Conservation (phyloP, 1,140 invertebrate species). For the Eciton burchellii region DNA sequence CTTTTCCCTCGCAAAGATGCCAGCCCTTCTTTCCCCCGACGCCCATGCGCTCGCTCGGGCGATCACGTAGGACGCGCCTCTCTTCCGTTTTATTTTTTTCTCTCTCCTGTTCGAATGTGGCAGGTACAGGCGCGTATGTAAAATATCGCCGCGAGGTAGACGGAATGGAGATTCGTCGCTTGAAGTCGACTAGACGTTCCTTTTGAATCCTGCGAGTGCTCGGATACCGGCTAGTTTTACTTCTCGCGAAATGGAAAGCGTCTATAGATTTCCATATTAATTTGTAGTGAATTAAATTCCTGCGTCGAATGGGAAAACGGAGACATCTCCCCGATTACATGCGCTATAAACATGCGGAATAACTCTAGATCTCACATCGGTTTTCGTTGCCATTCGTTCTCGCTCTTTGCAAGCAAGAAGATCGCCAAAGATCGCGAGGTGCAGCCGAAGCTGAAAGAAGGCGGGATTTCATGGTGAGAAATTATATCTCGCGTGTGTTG, state of each 20-base stretch:
- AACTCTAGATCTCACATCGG: no score
- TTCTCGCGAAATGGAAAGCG: neutral
- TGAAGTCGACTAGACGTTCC: conserved; percentile 5
- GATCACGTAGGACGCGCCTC: conserved; percentile 65
- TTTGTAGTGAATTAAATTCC: conserved; percentile 8
- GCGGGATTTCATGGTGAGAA: neutral
- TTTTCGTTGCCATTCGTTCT: neutral
- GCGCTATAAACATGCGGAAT: neutral
- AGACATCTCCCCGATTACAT: neutral
- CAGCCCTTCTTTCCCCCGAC: conserved; percentile 47
- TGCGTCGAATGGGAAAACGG: neutral
- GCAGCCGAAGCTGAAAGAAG: neutral
- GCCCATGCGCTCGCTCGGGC: conserved; percentile 51
- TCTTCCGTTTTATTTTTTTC: conserved; percentile 50
- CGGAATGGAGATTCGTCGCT: conserved; percentile 41
- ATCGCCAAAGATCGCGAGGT: neutral
- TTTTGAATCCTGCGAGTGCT: neutral
- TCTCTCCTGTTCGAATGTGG: conserved; percentile 21
- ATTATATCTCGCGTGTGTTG: neutral
- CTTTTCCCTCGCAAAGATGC: conserved; percentile 43
- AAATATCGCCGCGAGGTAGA: conserved; percentile 46
- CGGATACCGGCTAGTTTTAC: neutral
- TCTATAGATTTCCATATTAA: neutral
- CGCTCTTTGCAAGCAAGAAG: neutral
- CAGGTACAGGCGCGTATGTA: conserved; percentile 37